phyloP scores from a whole-genome alignment of 2,113 vertebrate genomes.

The Aspidoscelis tigris region DNA sequence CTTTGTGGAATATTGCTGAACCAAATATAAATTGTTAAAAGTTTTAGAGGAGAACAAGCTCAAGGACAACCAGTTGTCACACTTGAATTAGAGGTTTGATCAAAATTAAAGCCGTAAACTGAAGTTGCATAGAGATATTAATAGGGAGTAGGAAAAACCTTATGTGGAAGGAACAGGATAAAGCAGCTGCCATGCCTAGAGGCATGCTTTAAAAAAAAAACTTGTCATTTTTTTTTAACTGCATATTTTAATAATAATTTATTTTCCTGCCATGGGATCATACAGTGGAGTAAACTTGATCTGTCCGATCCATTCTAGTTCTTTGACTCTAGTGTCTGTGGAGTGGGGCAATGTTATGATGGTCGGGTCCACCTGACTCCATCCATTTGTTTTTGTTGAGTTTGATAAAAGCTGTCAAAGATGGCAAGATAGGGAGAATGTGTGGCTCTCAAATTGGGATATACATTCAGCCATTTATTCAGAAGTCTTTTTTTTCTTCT shows the following conservation, averaged over 20 bases:
- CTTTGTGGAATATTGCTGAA: neutral
- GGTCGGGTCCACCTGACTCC: no score
- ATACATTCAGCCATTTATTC: neutral
- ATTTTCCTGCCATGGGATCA: neutral
- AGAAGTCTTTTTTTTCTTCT: neutral
- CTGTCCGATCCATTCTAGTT: neutral
- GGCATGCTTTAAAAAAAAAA: neutral
- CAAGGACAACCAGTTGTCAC: neutral
- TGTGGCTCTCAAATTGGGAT: neutral
- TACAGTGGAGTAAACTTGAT: neutral
- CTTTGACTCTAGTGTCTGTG: neutral
- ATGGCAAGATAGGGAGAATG: neutral
- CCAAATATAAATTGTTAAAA: neutral
- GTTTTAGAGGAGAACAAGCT: neutral
- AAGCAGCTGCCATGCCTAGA: neutral
- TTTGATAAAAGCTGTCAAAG: neutral
- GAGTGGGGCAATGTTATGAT: neutral
- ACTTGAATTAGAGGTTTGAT: neutral
- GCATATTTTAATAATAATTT: neutral
- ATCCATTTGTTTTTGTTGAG: neutral
- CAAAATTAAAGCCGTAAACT: neutral
- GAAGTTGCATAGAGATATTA: neutral
- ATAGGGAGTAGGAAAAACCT: neutral
- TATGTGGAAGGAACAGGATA: neutral
- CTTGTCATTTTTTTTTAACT: neutral